phyloP scores from a whole-genome alignment of 2,797 vertebrate genomes.

The Megaceryle alcyon region DNA sequence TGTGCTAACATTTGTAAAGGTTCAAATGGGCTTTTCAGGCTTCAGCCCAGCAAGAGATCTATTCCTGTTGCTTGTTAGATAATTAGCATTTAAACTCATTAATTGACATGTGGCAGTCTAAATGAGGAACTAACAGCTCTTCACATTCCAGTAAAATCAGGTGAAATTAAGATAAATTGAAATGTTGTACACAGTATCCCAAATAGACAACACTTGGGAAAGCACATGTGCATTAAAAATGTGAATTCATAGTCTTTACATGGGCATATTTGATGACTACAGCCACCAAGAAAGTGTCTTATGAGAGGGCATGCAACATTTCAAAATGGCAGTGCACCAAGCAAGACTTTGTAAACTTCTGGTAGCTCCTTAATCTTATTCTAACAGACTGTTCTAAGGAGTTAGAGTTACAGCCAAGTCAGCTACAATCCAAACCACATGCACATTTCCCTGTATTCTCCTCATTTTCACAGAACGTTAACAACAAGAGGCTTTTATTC shows the following conservation, averaged over 20 bases:
- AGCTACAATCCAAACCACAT: not conserved
- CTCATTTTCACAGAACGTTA: not conserved
- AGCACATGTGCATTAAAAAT: not conserved
- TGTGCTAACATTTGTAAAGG: not conserved
- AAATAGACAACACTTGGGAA: not conserved
- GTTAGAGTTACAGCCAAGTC: not conserved
- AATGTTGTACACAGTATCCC: not conserved
- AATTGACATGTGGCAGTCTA: conserved; percentile 6
- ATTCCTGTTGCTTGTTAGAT: conserved; percentile 29
- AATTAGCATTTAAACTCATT: not conserved
- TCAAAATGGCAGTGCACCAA: not conserved
- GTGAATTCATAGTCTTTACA: not conserved
- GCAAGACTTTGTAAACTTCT: not conserved
- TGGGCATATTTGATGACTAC: not conserved
- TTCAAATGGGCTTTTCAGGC: conserved; percentile 30
- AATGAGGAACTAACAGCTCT: conserved; percentile 35
- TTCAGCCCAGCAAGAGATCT: conserved; percentile 8
- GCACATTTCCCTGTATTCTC: not conserved
- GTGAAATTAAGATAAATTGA: conserved; percentile 18
- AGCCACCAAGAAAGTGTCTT: not conserved
- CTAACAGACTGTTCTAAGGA: not conserved
- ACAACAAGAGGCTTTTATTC: not conserved
- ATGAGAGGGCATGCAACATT: not conserved
- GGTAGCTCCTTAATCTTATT: not conserved
- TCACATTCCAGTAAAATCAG: conserved; percentile 44